Base-by-base conservation (phyloP, 2,797 vertebrate genomes). In the Spinibarbus caldwelli region DNA sequence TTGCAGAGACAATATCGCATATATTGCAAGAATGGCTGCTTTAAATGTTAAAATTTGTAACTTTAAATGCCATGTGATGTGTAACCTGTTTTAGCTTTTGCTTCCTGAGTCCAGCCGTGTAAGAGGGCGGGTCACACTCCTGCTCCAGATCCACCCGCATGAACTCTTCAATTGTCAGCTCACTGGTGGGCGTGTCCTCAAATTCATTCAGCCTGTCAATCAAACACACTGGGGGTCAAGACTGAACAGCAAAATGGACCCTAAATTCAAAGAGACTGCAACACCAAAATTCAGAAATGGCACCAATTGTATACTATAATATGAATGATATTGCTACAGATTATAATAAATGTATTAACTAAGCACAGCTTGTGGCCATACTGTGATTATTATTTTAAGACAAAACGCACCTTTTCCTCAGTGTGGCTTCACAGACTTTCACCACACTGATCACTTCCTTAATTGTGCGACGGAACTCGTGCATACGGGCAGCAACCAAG, bases 61-160 rank as follows among this genome's bases (percentile, higher is more conserved):
- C 36, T 31, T 11, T 26, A 82, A 75, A 26, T 31, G 34, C n/a
- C n/a, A n/a, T 14, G 19, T 78, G 15, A 31, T 36, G 6, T 10
- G 23, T 57, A 6, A 99, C 98, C 97, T 98, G 94, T 64, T 96
- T 93, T 79, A 93, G 62, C 73, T 96, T 96, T 12, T 96, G 57
- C 90, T 97, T 99, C 88, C 86, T 94, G 91, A 97, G 95, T 12
- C 98, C 98, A 0, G 95, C 96, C 0, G 94, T 97, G 85, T 96
- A 99, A 0, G 97, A 99, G 1, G 98, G 98, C 1, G 98, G 98
- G 91, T 99, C 97, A 1, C 98, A 99, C 90, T 99, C 98, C 67
- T 96, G 93, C 75, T 98, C 97, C 93, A 99, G 91, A 86, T 99
- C 98, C 6, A 96, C 91, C 90, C 89, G 97, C 97, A 99, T 97